Conservation (phyloP, 2,797 vertebrate genomes). For the Micromesistius poutassou region DNA sequence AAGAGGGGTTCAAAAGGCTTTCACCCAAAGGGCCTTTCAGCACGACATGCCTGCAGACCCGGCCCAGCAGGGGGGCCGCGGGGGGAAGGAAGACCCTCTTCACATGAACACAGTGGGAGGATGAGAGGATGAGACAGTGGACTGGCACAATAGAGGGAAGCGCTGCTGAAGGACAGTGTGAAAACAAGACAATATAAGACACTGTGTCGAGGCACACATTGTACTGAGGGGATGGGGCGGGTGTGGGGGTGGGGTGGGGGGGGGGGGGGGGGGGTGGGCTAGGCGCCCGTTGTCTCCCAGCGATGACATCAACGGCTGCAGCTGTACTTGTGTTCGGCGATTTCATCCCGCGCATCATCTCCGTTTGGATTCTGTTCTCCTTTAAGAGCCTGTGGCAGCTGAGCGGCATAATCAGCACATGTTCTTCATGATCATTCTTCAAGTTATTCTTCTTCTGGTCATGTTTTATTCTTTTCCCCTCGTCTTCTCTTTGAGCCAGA, state of each 20-base stretch:
- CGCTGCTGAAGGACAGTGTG: conserved; percentile 60
- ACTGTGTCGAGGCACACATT: conserved; percentile 48
- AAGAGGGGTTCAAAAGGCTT: conserved; percentile 70
- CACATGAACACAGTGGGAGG: conserved; percentile 66
- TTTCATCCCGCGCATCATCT: conserved; percentile 16
- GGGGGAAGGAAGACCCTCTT: conserved; percentile 55
- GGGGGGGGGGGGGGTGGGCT: no score
- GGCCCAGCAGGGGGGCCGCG: conserved; percentile 59
- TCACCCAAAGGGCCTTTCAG: conserved; percentile 60
- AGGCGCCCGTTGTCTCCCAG: conserved; percentile 53
- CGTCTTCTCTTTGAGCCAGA: conserved; percentile 14
- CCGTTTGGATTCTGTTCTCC: background rate
- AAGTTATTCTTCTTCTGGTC: background rate
- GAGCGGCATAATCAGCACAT: no score
- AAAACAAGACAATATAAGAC: conserved; percentile 59
- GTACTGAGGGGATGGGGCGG: conserved; percentile 28
- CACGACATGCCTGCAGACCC: conserved; percentile 55
- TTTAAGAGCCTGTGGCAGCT: background rate
- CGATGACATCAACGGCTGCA: conserved; percentile 60
- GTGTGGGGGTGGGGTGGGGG: no score
- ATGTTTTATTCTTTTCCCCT: background rate
- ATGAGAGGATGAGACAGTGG: conserved; percentile 67
- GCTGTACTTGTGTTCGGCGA: conserved; percentile 35
- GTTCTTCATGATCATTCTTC: background rate
- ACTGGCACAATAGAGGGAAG: conserved; percentile 50